Conservation (phyloP, 1,140 invertebrate genomes). For the Aleiodes sp. region DNA sequence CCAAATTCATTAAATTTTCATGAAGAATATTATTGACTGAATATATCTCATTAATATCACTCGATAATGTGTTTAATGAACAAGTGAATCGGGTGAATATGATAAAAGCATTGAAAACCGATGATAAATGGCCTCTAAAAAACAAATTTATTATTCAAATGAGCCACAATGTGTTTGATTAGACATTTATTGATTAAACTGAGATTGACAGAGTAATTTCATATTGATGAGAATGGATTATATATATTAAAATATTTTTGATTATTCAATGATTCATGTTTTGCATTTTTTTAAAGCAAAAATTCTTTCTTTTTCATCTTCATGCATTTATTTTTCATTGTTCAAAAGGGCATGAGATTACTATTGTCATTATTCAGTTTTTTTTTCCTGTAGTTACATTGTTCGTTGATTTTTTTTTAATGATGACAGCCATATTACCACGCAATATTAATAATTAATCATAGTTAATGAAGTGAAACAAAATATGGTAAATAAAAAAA, state of each 20-base stretch:
- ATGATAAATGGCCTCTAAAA: not conserved
- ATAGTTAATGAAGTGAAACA: not conserved
- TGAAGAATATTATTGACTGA: too few species aligned
- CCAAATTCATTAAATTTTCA: too few species aligned
- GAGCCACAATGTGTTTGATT: not conserved
- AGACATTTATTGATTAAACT: not conserved
- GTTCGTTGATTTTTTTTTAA: not conserved
- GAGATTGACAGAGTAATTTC: not conserved
- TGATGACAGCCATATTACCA: not conserved
- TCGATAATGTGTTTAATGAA: too few species aligned
- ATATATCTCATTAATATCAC: too few species aligned
- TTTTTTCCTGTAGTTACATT: too few species aligned
- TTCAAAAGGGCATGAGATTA: too few species aligned
- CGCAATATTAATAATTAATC: constrained; percentile 3
- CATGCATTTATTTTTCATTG: too few species aligned
- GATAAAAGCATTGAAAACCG: not conserved
- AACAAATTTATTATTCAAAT: not conserved
- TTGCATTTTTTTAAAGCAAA: too few species aligned
- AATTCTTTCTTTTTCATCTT: too few species aligned
- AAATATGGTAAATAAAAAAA: not conserved
- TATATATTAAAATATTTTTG: too few species aligned
- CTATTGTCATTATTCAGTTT: too few species aligned
- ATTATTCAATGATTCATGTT: too few species aligned
- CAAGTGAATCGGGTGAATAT: not conserved
- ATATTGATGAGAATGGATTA: not conserved